Evolutionary conservation across 2,113 vertebrate species (phyloP), one percentile per base, ranked within the genome.

Genomic region (Eclectus roratus): DNA sequence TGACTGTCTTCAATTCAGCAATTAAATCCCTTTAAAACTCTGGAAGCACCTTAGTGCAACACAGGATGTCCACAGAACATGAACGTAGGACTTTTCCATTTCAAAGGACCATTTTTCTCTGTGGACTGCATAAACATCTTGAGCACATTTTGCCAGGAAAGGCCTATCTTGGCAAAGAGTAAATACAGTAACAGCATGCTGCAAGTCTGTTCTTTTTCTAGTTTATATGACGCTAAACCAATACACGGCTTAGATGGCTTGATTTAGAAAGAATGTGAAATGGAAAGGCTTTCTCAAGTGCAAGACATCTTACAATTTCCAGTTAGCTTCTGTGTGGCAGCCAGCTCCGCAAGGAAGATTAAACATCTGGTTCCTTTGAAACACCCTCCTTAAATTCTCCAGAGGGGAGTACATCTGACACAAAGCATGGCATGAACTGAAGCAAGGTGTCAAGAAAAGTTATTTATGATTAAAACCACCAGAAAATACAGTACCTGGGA

Each of bases 341-440:
- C 80, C 92, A 97, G 43, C 23, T 95, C 71, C 63, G 76, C 58
- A 91, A 83, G 58, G 85, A 93, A 93, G 91, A 94, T 94, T 94
- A 94, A 95, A 95, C 84, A 89, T 88, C 81, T 91, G 89, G 37
- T 68, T 96, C 73, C 71, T 94, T 74, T 89, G 84, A 96, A 96
- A 97, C 68, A 60, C 43, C 29, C 37, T 85, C 78, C 85, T 77
- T 81, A 85, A 89, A 89, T 94, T 91, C 86, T 88, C 89, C 39
- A 10, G 85, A 88, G 66, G 73, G 68, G 35, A 91, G 41, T 44
- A 37, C 69, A 79, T 76, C 89, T 89, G 65, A 87, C 89, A 95
- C 19, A 66, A 92, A 87, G 69, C 44, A 87, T 46, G 71, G 86
- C 78, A 91, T 87, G 77, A 94, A 69, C 58, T 81, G 85, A 89